phyloP scores from a whole-genome alignment of 2,113 vertebrate species.

The human (Homo sapiens) region DNA sequence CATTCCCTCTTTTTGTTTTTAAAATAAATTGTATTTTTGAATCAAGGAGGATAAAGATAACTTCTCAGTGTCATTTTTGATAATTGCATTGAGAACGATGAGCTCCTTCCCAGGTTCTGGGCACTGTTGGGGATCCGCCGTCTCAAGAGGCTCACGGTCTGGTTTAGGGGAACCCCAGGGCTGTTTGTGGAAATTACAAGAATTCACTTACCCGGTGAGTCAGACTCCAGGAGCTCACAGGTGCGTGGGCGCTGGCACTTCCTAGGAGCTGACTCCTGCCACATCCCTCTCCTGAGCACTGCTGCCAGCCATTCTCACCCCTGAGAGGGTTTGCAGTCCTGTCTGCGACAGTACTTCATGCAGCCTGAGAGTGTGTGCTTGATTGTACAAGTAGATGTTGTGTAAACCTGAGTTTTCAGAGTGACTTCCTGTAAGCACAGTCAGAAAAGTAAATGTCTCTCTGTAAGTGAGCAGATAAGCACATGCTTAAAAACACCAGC shows the following conservation, averaged over 20 bases:
- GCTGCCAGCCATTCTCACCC: rapidly evolving
- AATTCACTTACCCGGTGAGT: not conserved
- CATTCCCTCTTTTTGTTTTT: not conserved
- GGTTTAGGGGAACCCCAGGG: not conserved
- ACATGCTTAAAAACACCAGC: not conserved
- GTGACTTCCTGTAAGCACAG: not conserved
- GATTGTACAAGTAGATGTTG: too few species aligned
- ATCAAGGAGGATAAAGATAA: not conserved
- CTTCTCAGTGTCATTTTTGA: not conserved
- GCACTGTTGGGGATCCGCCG: not conserved
- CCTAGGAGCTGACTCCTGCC: not conserved
- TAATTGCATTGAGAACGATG: not conserved
- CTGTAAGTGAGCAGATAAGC: not conserved
- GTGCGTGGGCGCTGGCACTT: rapidly evolving
- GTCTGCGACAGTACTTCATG: rapidly evolving
- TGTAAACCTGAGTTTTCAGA: not conserved
- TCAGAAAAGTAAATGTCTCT: not conserved
- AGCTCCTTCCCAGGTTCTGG: not conserved
- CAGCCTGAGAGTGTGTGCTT: rapidly evolving
- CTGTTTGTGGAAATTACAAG: not conserved
- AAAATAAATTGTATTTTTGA: constrained; percentile 38
- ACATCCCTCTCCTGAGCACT: not conserved
- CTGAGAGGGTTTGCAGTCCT: not conserved
- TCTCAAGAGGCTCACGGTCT: not conserved
- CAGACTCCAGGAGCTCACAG: rapidly evolving